Conservation (phyloP, 1,140 invertebrate genomes). For the Lordiphosa clarofinis region DNA sequence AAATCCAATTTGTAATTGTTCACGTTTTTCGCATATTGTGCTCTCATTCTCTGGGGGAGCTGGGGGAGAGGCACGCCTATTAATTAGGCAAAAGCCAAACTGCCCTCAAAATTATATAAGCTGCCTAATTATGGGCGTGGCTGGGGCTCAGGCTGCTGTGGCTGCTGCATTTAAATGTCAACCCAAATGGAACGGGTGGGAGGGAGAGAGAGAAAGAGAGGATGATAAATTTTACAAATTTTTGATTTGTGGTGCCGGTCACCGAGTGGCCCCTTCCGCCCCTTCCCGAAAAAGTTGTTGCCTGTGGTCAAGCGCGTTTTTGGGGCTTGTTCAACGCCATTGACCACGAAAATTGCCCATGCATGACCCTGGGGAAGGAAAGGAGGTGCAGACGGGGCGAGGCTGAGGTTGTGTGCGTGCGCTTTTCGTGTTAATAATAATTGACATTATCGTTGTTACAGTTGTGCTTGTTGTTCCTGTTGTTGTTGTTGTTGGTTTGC, state of each 20-base stretch:
- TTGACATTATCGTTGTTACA: constrained; percentile 59
- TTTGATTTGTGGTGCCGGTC: constrained; percentile 49
- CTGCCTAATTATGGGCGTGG: constrained; percentile 48
- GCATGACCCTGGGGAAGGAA: constrained; percentile 36
- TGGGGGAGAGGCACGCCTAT: constrained; percentile 28
- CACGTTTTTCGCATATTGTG: constrained; percentile 40
- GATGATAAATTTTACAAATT: constrained; percentile 35
- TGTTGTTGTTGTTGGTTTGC: constrained; percentile 37
- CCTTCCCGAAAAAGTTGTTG: constrained; percentile 11
- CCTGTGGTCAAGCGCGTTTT: constrained; percentile 24
- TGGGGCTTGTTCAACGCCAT: constrained; percentile 51
- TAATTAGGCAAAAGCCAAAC: constrained; percentile 52
- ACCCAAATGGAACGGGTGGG: constrained; percentile 2
- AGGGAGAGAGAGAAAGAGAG: neutral
- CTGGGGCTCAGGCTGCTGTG: constrained; percentile 2
- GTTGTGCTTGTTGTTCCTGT: constrained; percentile 23
- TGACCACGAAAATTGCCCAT: constrained; percentile 60
- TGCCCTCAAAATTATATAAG: constrained; percentile 40
- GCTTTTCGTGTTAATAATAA: constrained; percentile 70
- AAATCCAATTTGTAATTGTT: constrained; percentile 11
- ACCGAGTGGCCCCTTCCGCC: constrained; percentile 36
- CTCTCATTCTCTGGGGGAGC: too few species aligned
- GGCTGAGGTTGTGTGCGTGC: constrained; percentile 22
- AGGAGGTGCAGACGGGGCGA: neutral
- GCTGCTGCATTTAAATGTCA: constrained; percentile 40